Conservation (phyloP, 2,113 vertebrate species). For the Cynopterus brachyotis region DNA sequence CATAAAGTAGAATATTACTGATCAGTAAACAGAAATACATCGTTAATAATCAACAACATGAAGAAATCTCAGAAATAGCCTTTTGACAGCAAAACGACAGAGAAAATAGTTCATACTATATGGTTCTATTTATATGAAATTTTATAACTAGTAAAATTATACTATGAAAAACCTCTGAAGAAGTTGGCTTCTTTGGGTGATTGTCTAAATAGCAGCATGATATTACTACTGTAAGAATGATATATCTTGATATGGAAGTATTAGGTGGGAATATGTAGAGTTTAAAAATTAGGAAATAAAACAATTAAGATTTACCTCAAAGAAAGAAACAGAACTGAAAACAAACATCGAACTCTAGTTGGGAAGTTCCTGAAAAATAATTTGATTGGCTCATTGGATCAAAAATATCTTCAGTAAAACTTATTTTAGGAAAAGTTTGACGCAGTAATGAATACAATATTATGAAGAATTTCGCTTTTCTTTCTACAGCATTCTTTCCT, state of each 20-base stretch:
- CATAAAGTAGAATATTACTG: neutral
- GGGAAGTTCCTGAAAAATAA: neutral
- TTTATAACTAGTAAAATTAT: neutral
- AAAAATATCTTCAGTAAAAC: neutral
- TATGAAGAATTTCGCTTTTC: neutral
- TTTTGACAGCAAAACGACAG: neutral
- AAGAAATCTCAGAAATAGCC: neutral
- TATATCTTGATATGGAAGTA: neutral
- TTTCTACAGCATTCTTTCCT: neutral
- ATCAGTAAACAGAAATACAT: neutral
- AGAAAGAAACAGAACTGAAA: neutral
- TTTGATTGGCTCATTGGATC: neutral
- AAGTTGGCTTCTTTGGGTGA: neutral
- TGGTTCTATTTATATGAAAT: neutral
- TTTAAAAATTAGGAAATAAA: neutral
- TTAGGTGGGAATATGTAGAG: neutral
- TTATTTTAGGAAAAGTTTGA: neutral
- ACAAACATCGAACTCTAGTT: neutral
- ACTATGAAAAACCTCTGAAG: neutral
- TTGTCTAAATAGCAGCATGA: neutral
- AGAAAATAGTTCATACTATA: neutral
- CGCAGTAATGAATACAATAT: neutral
- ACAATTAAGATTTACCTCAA: neutral
- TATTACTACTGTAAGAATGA: neutral
- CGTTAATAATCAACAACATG: neutral